Evolutionary conservation across 2,113 vertebrate genomes (phyloP).

Genomic region (Geococcyx californianus): DNA sequence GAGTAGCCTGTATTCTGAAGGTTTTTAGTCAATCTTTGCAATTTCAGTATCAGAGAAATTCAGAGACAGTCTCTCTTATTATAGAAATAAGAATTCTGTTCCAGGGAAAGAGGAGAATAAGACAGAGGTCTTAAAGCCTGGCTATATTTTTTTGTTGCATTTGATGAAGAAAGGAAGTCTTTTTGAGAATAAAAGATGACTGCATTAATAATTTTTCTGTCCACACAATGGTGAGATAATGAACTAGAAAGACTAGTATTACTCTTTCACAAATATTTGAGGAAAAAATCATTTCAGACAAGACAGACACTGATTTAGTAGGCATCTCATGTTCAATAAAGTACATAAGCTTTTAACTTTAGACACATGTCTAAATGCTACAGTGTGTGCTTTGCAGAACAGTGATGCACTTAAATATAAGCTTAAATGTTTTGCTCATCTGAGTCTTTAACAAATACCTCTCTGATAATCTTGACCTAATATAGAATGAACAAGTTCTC

Average conservation of each 20-base stretch:
- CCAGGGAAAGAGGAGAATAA: neutral
- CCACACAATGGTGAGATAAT: neutral
- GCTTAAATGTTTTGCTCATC: neutral
- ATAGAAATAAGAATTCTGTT: neutral
- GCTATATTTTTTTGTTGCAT: neutral
- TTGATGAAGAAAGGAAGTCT: neutral
- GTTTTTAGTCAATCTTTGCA: neutral
- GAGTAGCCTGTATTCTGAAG: neutral
- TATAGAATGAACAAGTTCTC: neutral
- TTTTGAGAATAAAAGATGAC: neutral
- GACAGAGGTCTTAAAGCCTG: neutral
- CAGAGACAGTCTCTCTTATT: neutral
- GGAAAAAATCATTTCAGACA: neutral
- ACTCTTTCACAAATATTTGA: neutral
- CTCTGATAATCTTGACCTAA: neutral
- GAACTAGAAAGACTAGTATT: neutral
- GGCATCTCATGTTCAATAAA: neutral
- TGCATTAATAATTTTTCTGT: neutral
- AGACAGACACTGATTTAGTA: neutral
- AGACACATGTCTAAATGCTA: neutral
- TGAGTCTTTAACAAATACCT: neutral
- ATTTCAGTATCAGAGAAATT: neutral
- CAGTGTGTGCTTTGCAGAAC: neutral
- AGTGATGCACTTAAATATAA: neutral
- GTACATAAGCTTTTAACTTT: neutral